phyloP scores from a whole-genome alignment of 2,888 invertebrate genomes.

The Nomada hirtipes region DNA sequence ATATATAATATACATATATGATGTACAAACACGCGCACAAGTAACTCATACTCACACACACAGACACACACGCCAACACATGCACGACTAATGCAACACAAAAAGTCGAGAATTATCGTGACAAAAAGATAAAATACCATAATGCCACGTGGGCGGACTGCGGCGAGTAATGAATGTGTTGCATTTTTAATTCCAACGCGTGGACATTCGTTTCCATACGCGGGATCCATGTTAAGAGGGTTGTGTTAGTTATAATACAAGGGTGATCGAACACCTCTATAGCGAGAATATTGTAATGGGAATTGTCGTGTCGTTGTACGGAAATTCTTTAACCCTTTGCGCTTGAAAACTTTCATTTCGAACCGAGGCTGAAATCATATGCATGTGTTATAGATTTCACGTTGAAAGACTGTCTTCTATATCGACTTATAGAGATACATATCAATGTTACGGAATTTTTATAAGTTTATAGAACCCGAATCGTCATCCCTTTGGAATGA shows the following conservation, averaged over 20 bases:
- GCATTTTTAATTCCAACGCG: conserved; percentile 17
- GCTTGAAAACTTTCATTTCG: background rate
- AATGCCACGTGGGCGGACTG: conserved; percentile 62
- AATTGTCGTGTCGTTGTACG: background rate
- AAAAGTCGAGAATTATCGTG: conserved; percentile 34
- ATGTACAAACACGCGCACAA: conserved; percentile 41
- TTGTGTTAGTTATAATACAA: conserved; percentile 48
- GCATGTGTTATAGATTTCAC: background rate
- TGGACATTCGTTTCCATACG: conserved; percentile 15
- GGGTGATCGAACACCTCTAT: conserved; percentile 41
- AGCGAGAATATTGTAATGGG: conserved; percentile 24
- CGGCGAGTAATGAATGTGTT: conserved; percentile 60
- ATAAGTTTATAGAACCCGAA: background rate
- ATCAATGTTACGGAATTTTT: conserved; percentile 9
- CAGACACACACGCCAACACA: background rate
- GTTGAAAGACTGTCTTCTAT: conserved; percentile 3
- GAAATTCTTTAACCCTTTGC: conserved; percentile 29
- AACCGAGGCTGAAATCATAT: background rate
- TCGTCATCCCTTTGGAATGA: background rate
- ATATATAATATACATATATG: conserved; percentile 50
- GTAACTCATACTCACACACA: conserved; percentile 34
- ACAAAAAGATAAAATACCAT: conserved; percentile 24
- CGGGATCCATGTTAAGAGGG: conserved; percentile 8
- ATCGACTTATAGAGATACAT: conserved; percentile 1
- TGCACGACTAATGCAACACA: conserved; percentile 56